Conservation (phyloP, 2,113 vertebrate genomes). For the Axis porcinus region DNA sequence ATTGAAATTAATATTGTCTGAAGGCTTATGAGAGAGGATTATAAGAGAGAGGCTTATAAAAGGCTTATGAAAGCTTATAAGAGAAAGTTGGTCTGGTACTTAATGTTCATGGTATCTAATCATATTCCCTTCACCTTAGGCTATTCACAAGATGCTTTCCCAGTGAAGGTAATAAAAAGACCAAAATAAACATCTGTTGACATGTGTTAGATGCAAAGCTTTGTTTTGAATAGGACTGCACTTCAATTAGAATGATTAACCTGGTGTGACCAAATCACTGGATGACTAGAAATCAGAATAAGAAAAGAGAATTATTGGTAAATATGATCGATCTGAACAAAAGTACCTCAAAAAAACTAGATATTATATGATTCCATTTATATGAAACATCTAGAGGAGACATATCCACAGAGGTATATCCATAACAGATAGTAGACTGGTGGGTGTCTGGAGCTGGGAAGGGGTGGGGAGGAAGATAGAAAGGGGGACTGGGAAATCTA, state of each 20-base stretch:
- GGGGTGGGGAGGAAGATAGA: neutral
- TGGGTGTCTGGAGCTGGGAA: neutral
- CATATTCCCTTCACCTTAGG: neutral
- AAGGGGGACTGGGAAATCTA: neutral
- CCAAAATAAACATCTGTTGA: neutral
- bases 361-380: neutral
- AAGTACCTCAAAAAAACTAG: neutral
- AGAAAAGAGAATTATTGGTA: neutral
- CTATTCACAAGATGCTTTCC: conserved; percentile 15
- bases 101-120: conserved; percentile 25
- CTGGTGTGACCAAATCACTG: neutral
- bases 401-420: neutral
- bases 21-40: conserved; percentile 30
- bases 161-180: conserved; percentile 2
- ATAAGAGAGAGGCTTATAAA: conserved; percentile 1
- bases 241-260: neutral
- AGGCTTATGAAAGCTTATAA: neutral
- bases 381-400: neutral
- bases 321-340: neutral
- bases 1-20: conserved; percentile 45
- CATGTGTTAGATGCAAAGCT: conserved; percentile 6
- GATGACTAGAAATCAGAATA: conserved; percentile 38
- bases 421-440: neutral
- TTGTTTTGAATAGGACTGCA: conserved; percentile 9
- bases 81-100: neutral